Conservation (phyloP, 2,797 vertebrate species). For the Cottoperca gobio region DNA sequence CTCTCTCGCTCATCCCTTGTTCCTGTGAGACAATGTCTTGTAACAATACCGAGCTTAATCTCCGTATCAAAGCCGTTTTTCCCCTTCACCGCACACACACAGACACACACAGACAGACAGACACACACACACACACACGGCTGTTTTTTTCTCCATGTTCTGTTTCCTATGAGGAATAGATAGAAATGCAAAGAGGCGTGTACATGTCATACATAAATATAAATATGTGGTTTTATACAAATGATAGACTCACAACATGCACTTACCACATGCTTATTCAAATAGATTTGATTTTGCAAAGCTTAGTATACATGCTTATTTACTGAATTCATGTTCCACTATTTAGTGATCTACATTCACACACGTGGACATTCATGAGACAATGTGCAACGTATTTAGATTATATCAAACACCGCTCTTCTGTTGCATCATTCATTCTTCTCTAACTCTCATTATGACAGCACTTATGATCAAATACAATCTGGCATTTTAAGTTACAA, state of each 20-base stretch:
- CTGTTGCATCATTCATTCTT: background rate
- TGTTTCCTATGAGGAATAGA: background rate
- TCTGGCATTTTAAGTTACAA: background rate
- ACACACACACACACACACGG: conserved; percentile 57
- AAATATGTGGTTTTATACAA: no score
- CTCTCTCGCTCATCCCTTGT: conserved; percentile 84
- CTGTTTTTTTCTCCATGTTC: conserved; percentile 13
- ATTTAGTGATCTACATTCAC: no score
- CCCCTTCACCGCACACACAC: conserved; percentile 85
- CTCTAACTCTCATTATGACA: background rate
- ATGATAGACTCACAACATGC: background rate
- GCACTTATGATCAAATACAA: background rate
- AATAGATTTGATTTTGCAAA: background rate
- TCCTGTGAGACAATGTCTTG: conserved; percentile 98
- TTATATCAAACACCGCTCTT: background rate
- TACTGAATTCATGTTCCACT: background rate
- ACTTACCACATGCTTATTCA: background rate
- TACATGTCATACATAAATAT: no score
- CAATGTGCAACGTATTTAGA: background rate
- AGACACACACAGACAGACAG: background rate
- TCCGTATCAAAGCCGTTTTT: conserved; percentile 99
- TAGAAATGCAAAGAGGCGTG: conserved; percentile 7
- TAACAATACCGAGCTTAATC: conserved; percentile 98
- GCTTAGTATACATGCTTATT: background rate
- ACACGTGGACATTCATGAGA: background rate